Percentiles rank a stretch among this genome's conserved stretches.
Evolutionary conservation across 1,140 invertebrate genomes (phyloP).

Genomic region (Caenorhabditis brenneri): DNA sequence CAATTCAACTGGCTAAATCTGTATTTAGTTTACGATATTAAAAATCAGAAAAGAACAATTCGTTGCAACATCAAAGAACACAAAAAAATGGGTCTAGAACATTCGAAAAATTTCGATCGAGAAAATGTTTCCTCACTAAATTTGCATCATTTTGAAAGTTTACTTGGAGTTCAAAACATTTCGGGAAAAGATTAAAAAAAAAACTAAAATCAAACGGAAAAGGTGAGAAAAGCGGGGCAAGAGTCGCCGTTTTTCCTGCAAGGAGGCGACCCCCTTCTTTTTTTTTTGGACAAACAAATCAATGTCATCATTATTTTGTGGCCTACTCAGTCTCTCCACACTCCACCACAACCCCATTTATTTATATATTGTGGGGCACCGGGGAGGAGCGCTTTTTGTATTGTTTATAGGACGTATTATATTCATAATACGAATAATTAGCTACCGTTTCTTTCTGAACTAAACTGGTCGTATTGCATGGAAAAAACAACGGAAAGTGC

Average conservation of each 20-base stretch:
- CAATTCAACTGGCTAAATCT: slow-evolving; percentile 75
- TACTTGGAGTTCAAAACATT: background rate
- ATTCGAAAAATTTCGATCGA: too few relatives aligned
- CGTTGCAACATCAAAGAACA: too few relatives aligned
- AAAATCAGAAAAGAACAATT: too few relatives aligned
- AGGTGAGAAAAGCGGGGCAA: background rate
- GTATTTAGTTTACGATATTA: slow-evolving; percentile 72
- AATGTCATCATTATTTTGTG: slow-evolving; percentile 36
- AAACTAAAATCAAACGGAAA: background rate
- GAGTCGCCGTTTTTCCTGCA: background rate
- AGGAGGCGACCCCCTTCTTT: background rate
- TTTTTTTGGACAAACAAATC: slow-evolving; percentile 11
- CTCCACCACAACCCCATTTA: background rate
- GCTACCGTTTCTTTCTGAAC: background rate
- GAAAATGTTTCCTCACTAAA: too few relatives aligned
- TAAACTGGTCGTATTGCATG: background rate
- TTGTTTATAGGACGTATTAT: slow-evolving; percentile 17
- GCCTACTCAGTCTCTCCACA: background rate
- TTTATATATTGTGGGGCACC: background rate
- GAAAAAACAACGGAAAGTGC: background rate
- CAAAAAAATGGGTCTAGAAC: too few relatives aligned
- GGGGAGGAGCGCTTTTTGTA: background rate
- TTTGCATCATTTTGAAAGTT: background rate
- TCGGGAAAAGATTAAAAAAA: background rate
- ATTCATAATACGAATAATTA: background rate